Conservation (phyloP, 2,113 vertebrate species). For the Ornithorhynchus anatinus region DNA sequence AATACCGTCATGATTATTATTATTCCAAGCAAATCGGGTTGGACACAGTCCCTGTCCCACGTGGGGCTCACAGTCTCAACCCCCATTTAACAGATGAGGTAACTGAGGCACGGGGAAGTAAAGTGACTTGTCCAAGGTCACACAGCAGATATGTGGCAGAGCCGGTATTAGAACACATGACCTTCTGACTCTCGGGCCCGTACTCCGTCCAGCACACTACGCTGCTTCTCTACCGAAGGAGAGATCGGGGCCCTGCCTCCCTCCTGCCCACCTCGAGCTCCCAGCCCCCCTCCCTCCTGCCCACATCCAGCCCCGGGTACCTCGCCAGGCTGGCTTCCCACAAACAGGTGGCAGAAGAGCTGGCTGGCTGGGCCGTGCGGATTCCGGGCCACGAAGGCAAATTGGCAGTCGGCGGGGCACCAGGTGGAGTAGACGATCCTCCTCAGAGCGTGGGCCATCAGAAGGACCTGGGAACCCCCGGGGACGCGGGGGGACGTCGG, state of each 20-base stretch:
- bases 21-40: too few relatives aligned
- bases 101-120: too few relatives aligned
- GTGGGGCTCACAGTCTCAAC: too few relatives aligned
- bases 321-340: conserved; percentile 77
- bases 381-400: conserved; percentile 91
- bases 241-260: background rate
- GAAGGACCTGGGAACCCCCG: conserved; percentile 73
- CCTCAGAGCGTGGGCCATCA: conserved; percentile 91
- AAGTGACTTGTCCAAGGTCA: too few relatives aligned
- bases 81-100: too few relatives aligned
- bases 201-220: background rate
- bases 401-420: conserved; percentile 75
- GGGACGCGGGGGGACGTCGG: background rate
- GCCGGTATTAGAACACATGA: too few relatives aligned
- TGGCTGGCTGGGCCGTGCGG: conserved; percentile 71
- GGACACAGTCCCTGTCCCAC: too few relatives aligned
- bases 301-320: conserved; percentile 18
- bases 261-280: background rate
- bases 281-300: rapidly evolving
- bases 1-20: too few relatives aligned
- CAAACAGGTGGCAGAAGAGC: conserved; percentile 94
- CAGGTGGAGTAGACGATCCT: conserved; percentile 87
- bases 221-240: too few relatives aligned
- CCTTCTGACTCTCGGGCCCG: background rate
- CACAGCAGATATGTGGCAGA: too few relatives aligned